phyloP scores from a whole-genome alignment of 2,797 vertebrate genomes.

The Pangasius larnaudii region DNA sequence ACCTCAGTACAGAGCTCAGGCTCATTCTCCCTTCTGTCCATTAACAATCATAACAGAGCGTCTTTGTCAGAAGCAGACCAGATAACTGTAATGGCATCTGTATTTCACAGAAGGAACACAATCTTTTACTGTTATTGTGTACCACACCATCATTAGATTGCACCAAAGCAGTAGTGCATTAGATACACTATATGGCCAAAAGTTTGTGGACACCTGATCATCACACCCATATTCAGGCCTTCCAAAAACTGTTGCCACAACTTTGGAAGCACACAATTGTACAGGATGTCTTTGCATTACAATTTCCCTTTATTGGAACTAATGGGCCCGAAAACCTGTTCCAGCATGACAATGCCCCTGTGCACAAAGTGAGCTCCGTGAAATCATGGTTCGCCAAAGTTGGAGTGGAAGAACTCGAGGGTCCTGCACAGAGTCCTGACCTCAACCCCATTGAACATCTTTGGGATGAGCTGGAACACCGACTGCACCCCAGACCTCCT shows the following conservation, averaged over 20 bases:
- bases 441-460: background rate
- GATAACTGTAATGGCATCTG: constrained; percentile 10
- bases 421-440: background rate
- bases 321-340: background rate
- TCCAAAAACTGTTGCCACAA: background rate
- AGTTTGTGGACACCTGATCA: background rate
- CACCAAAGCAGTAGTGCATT: background rate
- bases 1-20: constrained; percentile 9
- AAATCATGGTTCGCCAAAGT: background rate
- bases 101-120: constrained; percentile 8
- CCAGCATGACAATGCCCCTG: background rate
- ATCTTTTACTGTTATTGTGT: background rate
- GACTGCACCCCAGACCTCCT: background rate
- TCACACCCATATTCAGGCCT: background rate
- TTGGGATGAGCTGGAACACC: background rate
- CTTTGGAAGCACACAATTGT: background rate
- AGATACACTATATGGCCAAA: background rate
- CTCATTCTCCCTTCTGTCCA: constrained; percentile 6
- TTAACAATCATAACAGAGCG: constrained; percentile 23
- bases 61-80: constrained; percentile 26
- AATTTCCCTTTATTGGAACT: background rate
- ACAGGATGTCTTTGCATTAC: background rate
- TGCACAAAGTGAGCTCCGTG: background rate
- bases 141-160: background rate
- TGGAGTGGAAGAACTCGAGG: background rate